phyloP scores from a whole-genome alignment of 2,888 invertebrate species.

The Leptopilina myrica region DNA sequence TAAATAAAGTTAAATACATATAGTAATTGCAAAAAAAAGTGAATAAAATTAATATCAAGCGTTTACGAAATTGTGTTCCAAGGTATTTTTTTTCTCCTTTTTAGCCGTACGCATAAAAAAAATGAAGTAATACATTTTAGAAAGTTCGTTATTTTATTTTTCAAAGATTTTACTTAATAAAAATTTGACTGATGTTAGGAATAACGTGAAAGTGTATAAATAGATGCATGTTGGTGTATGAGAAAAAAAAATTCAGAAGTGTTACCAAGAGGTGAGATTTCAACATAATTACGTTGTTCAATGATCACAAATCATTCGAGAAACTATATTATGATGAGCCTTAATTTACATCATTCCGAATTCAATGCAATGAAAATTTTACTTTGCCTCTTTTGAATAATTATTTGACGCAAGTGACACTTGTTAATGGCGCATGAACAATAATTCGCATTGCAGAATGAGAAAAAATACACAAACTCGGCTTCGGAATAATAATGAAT shows the following conservation, averaged over 20 bases:
- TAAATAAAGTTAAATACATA: too few relatives aligned
- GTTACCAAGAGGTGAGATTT: neutral
- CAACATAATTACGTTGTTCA: conserved; percentile 8
- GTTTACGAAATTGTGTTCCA: neutral
- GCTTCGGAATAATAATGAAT: too few relatives aligned
- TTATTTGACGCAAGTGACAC: too few relatives aligned
- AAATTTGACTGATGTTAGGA: neutral
- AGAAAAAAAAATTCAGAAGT: neutral
- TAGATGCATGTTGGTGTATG: neutral
- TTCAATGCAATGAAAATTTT: too few relatives aligned
- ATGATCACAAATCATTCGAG: conserved; percentile 23
- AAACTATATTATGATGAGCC: neutral
- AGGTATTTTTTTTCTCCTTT: neutral
- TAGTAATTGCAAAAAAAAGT: too few relatives aligned
- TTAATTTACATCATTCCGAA: too few relatives aligned
- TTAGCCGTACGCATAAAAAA: neutral
- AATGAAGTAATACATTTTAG: conserved; percentile 5
- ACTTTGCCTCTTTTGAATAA: too few relatives aligned
- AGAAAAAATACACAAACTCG: too few relatives aligned
- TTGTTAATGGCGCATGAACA: too few relatives aligned
- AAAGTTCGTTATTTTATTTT: conserved; percentile 7
- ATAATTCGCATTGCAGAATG: too few relatives aligned
- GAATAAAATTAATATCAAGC: neutral
- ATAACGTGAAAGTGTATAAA: neutral
- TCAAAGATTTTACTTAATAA: conserved; percentile 13